Base-by-base conservation (phyloP, 1,140 invertebrate genomes). In the Sminthurinus signatus region DNA sequence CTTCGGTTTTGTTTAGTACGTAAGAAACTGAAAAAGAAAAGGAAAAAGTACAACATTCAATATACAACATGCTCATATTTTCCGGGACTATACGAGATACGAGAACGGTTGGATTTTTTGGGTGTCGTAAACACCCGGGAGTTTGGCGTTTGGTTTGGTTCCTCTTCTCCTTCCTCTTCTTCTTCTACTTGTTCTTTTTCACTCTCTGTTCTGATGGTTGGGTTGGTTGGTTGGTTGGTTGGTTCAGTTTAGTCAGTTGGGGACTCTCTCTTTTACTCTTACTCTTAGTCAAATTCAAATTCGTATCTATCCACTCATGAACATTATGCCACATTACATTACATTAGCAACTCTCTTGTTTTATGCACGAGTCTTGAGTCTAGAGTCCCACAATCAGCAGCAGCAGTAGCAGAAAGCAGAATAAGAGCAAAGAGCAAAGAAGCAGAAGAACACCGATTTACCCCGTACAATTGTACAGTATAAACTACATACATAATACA, bases 71-170 rank as follows among this genome's bases (percentile, higher is more conserved):
- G 14, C 14, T 56, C 28, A n/a, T n/a, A 21, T 56, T 56, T 56
- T 56, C 54, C 54, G 54, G 54, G 54, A 36, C 55, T 19, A 10
- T 59, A 2, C 29, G 42, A n/a, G n/a, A n/a, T n/a, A n/a, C n/a
- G n/a, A n/a, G n/a, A 3, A 23, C 5, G 27, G 23, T 15, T 52
- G 4, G 21, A 10, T 8, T 27, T 56, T 56, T 31, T 36, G 54
- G 54, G 54, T 56, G 54, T 56, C 31, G 54, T 56, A 56, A 56
- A 56, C 54, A 28, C 54, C 54, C 54, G 54, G 15, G 44, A 10
- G 17, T 39, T 10, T 39, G 17, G 8, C 36, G 36, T 10, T 23
- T 50, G 5, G 5, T 14, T 50, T 8, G 5, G 8, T 50, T 50
- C 46, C 19, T 15, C 14, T 50, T 19, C 21, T 19, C 10, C 19